Conservation (phyloP, 2,113 vertebrate species). For the Ornithorhynchus anatinus region DNA sequence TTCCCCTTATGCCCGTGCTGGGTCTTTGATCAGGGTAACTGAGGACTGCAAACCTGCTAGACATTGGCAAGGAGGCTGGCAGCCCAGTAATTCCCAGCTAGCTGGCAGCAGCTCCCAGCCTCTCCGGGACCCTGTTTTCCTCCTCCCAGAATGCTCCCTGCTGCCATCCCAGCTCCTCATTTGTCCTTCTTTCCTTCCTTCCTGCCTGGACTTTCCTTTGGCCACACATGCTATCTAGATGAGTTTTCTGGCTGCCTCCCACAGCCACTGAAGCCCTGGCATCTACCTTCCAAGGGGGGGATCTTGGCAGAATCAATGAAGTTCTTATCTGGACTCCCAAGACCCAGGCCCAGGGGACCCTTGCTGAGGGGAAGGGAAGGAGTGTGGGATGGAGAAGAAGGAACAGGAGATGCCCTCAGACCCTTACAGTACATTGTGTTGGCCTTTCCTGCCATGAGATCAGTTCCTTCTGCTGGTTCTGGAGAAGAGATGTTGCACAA, state of each 20-base stretch:
- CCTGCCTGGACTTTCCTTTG: neutral
- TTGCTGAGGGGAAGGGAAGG: no score
- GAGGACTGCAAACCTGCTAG: no score
- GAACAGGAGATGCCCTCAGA: neutral
- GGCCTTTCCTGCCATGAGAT: no score
- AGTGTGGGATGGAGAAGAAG: neutral
- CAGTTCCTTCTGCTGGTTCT: neutral
- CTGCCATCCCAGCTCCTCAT: neutral
- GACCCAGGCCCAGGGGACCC: no score
- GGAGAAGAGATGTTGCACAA: slow-evolving; percentile 5
- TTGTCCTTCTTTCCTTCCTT: neutral
- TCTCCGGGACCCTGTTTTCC: neutral
- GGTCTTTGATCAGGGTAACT: no score
- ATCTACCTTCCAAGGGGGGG: slow-evolving; percentile 42
- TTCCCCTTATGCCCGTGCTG: no score
- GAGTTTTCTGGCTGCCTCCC: slow-evolving; percentile 29
- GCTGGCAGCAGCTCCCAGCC: neutral
- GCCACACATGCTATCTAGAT: slow-evolving; percentile 26
- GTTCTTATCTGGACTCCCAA: no score
- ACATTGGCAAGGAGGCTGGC: no score
- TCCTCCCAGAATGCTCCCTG: neutral
- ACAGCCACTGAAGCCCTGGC: slow-evolving; percentile 31
- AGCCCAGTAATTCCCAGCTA: neutral
- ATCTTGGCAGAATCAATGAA: slow-evolving; percentile 41
- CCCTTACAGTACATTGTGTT: neutral